Conservation (phyloP, 2,113 vertebrate genomes). For the Galeopterus variegatus region DNA sequence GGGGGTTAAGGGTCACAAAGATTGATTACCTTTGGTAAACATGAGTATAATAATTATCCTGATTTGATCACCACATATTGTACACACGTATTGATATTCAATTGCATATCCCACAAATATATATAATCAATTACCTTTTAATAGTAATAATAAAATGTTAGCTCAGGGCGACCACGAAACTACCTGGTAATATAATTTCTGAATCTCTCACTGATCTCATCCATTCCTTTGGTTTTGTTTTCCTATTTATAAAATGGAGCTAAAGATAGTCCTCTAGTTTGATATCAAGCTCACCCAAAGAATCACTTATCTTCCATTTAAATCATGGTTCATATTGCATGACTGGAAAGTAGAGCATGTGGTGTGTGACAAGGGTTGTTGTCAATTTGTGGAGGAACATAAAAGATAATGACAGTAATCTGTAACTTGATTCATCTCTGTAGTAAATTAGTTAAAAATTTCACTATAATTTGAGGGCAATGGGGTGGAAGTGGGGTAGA, state of each 20-base stretch:
- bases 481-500: constrained; percentile 42
- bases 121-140: no score
- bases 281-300: not conserved
- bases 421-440: constrained; percentile 50
- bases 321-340: constrained; percentile 3
- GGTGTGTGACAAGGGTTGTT: not conserved
- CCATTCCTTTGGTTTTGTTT: constrained; percentile 36
- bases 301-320: not conserved
- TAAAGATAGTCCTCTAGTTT: not conserved
- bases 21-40: no score
- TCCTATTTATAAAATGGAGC: not conserved
- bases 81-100: no score
- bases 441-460: constrained; percentile 58
- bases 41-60: no score
- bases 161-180: constrained; percentile 13
- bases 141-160: not conserved
- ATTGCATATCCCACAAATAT: no score
- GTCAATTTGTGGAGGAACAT: not conserved
- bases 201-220: not conserved
- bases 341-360: constrained; percentile 65
- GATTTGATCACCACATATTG: no score
- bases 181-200: not conserved
- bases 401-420: constrained; percentile 19
- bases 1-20: no score
- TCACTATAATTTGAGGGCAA: constrained; percentile 36